phyloP scores from a whole-genome alignment of 2,113 vertebrate genomes.

The Engraulis encrasicolus region DNA sequence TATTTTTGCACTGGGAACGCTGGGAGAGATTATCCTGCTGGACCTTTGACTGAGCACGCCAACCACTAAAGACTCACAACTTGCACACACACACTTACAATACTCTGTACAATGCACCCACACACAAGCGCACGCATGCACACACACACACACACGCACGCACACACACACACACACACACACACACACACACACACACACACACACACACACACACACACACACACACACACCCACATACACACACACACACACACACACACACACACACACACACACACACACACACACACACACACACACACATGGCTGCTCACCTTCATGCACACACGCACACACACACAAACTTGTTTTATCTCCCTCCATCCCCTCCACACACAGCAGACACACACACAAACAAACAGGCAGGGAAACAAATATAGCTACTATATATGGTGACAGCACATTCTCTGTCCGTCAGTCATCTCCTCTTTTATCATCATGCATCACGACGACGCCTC shows the following conservation, averaged over 20 bases:
- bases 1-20: slow-evolving; percentile 47
- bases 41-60: slow-evolving; percentile 4
- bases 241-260: background rate
- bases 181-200: background rate
- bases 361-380: too few species aligned
- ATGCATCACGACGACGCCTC: background rate
- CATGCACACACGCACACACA: background rate
- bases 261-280: too few species aligned
- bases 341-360: too few species aligned
- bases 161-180: background rate
- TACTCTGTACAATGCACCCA: background rate
- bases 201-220: background rate
- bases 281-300: too few species aligned
- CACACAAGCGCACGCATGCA: background rate
- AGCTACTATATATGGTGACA: background rate
- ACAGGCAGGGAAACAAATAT: background rate
- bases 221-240: too few species aligned
- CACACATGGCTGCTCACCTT: background rate
- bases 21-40: slow-evolving; percentile 28
- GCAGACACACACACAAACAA: slow-evolving; percentile 16
- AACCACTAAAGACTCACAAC: slow-evolving; percentile 13
- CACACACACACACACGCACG: background rate
- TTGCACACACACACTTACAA: background rate
- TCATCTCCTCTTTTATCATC: background rate
- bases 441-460: background rate